Evolutionary conservation across 2,797 vertebrate species (phyloP).

Genomic region (Syngnathus rostellatus): DNA sequence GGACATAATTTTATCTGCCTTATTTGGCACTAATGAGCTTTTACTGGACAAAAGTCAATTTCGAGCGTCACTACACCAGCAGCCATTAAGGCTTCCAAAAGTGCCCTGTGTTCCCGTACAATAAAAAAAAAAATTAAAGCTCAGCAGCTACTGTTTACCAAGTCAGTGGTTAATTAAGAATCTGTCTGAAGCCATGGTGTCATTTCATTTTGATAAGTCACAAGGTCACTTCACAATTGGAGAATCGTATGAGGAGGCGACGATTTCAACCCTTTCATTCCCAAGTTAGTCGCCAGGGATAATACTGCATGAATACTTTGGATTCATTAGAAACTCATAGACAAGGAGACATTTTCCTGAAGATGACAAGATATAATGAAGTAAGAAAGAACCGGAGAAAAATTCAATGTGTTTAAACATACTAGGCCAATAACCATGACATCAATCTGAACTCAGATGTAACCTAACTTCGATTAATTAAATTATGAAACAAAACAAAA

Average conservation of each 20-base stretch:
- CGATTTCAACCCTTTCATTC: background rate
- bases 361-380: too few species aligned
- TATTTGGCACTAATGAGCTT: background rate
- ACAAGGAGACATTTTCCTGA: too few species aligned
- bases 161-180: constrained; percentile 6
- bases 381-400: background rate
- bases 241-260: background rate
- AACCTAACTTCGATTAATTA: background rate
- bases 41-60: background rate
- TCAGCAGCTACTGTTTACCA: background rate
- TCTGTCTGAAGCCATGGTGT: background rate
- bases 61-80: background rate
- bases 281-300: background rate
- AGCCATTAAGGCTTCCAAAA: background rate
- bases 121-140: background rate
- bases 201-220: background rate
- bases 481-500: background rate
- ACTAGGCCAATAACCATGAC: background rate
- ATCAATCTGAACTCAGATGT: background rate
- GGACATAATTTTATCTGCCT: background rate
- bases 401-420: background rate
- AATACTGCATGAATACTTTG: background rate
- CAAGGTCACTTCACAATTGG: background rate
- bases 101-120: background rate
- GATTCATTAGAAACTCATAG: background rate